Evolutionary conservation across 2,888 invertebrate genomes (phyloP), one percentile per base, ranked within the genome.

Genomic region (Mythimna vitellina): DNA sequence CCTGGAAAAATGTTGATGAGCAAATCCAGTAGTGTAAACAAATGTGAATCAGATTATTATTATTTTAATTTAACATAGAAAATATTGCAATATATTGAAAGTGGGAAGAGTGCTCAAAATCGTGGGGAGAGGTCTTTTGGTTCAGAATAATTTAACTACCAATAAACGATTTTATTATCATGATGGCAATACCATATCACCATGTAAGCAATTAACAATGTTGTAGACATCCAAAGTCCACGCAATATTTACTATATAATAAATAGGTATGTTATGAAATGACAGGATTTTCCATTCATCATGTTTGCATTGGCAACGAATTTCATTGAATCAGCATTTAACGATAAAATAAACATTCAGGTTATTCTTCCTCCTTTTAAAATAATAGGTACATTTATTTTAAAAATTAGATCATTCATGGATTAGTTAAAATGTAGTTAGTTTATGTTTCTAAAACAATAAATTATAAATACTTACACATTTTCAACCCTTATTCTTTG

Each of bases 401-500:
- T 20, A 7, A 6, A 46, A 46, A 12, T 42, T 5, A 14, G 7
- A 20, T 46, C 46, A 46, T 46, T 46, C 46, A 46, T 17, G 5
- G 46, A 46, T 14, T 14, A 46, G 46, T 46, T 46, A 46, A 46
- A 46, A 10, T 14, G 10, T 12, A 38, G 12, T 38, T 54, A 54
- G n/a, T n/a, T 14, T 25, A 35, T 64, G 17, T 3, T 22, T 10
- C 9, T 22, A 56, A 61, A 63, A 22, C 20, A 22, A 63, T 49
- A 20, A 46, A 61, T 1, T 5, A 10, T 17, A 22, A 60, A 53
- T 92, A 97, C 98, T 97, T 97, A 99, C 98, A 99, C 99, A 98
- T 99, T 99, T 97, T 99, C 99, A 82, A 99, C 99, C 89, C 99
- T 97, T 89, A 99, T 97, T 95, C 99, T 97, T 97, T 99, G 99